A percentile compares a stretch with the other conserved stretches of the same genome.
Conservation (phyloP, 2,113 vertebrate genomes). For the Callipepla squamata region DNA sequence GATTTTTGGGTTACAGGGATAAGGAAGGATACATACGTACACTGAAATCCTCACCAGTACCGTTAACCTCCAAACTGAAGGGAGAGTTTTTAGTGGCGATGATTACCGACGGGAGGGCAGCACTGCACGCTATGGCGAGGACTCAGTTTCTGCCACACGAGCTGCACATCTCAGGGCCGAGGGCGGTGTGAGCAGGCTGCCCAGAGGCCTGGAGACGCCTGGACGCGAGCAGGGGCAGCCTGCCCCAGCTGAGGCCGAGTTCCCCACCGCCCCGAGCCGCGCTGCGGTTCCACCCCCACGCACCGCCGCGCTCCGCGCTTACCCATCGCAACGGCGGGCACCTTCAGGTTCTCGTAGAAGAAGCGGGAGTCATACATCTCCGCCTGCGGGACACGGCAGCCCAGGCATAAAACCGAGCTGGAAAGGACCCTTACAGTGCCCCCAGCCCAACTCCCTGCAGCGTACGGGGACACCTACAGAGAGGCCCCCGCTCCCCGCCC, state of each 20-base stretch:
- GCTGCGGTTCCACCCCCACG: background rate
- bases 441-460: too few species aligned
- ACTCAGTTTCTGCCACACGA: background rate
- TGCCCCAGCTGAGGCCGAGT: background rate
- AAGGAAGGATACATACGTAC: background rate
- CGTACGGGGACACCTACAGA: too few species aligned
- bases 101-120: too few species aligned
- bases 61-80: background rate
- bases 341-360: constrained; percentile 83
- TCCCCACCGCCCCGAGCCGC: background rate
- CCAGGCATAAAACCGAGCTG: background rate
- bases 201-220: background rate
- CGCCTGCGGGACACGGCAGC: constrained; percentile 70
- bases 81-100: background rate
- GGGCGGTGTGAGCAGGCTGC: background rate
- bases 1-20: background rate
- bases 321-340: constrained; percentile 84
- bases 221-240: background rate
- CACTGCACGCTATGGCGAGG: too few species aligned
- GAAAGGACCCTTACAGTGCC: background rate
- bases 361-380: constrained; percentile 83
- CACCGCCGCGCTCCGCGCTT: constrained; percentile 46
- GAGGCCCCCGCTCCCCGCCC: background rate
- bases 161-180: background rate
- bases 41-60: background rate